These are phyloP conservation scores for Gavia stellata DNA, from an alignment of 2,113 vertebrate species.

Conservation along the genomic window DNA sequence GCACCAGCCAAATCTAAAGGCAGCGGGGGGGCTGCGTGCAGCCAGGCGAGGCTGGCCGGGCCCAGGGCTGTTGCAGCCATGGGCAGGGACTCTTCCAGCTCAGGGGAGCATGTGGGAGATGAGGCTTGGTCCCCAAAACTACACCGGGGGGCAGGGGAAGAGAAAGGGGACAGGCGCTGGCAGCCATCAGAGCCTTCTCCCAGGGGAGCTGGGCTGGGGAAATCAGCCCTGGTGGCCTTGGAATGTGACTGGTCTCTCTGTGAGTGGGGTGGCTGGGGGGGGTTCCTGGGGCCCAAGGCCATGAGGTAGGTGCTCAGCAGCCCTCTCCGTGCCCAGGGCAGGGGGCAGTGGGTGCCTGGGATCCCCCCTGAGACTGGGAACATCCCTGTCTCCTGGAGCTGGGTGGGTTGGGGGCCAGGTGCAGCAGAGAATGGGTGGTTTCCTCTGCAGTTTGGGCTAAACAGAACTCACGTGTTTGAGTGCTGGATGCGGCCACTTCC, in stretches of 20 bases:
- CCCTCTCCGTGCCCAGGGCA: neutral
- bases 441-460: neutral
- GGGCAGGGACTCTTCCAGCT: neutral
- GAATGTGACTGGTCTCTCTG: neutral
- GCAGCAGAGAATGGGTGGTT: neutral
- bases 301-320: neutral
- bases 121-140: neutral
- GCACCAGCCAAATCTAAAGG: fast-evolving
- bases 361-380: neutral
- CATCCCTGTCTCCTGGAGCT: fast-evolving
- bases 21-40: neutral
- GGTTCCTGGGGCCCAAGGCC: neutral
- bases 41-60: fast-evolving
- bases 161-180: neutral
- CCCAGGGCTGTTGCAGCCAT: neutral
- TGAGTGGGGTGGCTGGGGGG: neutral
- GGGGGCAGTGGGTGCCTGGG: neutral
- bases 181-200: neutral
- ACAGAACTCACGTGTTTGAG: neutral
- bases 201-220: neutral
- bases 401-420: neutral
- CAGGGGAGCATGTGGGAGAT: fast-evolving
- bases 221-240: fast-evolving
- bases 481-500: neutral
- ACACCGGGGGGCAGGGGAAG: neutral